Base-by-base conservation (phyloP, 2,797 vertebrate species). In the Scolopax rusticola region DNA sequence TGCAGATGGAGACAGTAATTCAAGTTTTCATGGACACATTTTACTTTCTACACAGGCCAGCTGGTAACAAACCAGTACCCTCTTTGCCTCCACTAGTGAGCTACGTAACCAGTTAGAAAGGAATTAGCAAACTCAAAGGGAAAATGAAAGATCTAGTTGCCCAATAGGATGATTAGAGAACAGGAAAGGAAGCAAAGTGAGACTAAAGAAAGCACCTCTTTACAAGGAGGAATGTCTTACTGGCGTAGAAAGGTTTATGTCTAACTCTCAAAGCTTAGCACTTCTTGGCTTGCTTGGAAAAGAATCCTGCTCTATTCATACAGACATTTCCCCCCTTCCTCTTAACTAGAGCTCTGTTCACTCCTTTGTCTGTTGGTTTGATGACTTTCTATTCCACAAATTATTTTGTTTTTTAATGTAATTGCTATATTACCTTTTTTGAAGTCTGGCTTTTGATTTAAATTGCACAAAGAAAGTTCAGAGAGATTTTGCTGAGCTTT, bases 281-380 rank as follows among this genome's bases (percentile, higher is more conserved):
- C 61, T 90, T 81, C 33, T 65, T 60, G 28, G 7, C 78, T 73
- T 53, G 7, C 59, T 87, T 87, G 50, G 63, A 36, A 68, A 87
- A 60, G 23, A 82, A 23, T n/a, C 15, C 47, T 56, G 16, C 14
- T 48, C 20, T 83, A 17, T 59, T 85, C 27, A 25, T 16, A 33
- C 6, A 56, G 47, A 30, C 8, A 4, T 4, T 14, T 24, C 28
- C 7, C 1, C 5, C 0, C 0, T 23, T 16, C 7, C 6, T 8
- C 19, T 45, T 61, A 67, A 50, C 64, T 68, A 41, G 59, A 67
- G 16, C 19, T 76, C 48, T 71, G 18, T 78, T 74, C 71, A 86
- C 1, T 59, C 45, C 60, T 73, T 85, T 71, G 32, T 71, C 36
- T 64, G 28, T 88, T 23, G 15, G 17, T 53, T 63, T 48, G 36